Evolutionary conservation across 2,797 vertebrate genomes (phyloP), one percentile per base, ranked within the genome.

Genomic region (Helarctos malayanus): DNA sequence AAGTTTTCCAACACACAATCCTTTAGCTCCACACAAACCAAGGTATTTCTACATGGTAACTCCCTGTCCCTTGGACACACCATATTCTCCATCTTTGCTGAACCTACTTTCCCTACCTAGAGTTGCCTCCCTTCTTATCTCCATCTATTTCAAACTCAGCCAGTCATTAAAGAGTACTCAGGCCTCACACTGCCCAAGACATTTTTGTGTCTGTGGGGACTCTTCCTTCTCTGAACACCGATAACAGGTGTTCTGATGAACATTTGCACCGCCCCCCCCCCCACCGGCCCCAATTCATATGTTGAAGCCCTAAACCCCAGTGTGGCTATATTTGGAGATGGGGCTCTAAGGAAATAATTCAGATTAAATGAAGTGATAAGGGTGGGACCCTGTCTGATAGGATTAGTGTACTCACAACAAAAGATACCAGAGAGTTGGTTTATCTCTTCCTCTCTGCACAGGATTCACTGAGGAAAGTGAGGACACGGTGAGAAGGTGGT

Each of bases 291-390:
- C 57, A 59, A 75, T 41, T 59, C 61, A 61, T n/a, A 79, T 4
- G 19, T 41, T 7, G 15, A 95, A 79, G 75, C 5, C n/a, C 54
- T 27, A 59, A 71, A 29, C 19, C 38, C 45, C n/a, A 35, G 41
- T 52, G 52, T 59, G 71, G 38, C 32, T 78, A 8, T 29, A 91
- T 19, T 23, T 71, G 54, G 80, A 79, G 61, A 85, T 54, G 23
- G 83, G 73, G 61, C n/a, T 59, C 78, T 54, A 89, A 81, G 32
- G 35, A 63, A 80, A 59, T 47, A 93, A 65, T 92, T 92, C 56
- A 63, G 32, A 89, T 82, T 56, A 54, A 91, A 49, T 78, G 41
- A 84, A 25, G 45, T 69, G 32, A 7, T 73, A 89, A 76, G 80
- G 7, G 35, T 49, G 11, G 87, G 41, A 12, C 14, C 41, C 49